Evolutionary conservation across 2,113 vertebrate genomes (phyloP).

Genomic region (Neogobius melanostomus): DNA sequence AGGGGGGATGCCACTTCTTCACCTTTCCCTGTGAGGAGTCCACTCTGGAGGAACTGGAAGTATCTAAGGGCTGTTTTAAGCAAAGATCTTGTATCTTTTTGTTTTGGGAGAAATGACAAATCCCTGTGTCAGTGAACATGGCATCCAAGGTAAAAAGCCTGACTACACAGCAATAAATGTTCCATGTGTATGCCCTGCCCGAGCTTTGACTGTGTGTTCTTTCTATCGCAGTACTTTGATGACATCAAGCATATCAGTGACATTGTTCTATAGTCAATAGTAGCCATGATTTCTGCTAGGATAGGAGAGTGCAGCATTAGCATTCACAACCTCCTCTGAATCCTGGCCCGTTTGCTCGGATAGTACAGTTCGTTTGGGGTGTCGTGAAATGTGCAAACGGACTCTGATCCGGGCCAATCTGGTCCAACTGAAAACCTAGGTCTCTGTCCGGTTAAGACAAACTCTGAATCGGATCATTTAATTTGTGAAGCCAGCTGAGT

Average conservation of each 20-base stretch:
- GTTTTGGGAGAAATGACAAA: slow-evolving; percentile 60
- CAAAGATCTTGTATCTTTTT: slow-evolving; percentile 70
- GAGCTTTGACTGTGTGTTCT: slow-evolving; percentile 67
- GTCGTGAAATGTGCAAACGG: no score
- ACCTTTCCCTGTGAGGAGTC: slow-evolving; percentile 47
- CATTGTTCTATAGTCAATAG: not conserved
- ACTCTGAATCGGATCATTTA: no score
- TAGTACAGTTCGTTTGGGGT: no score
- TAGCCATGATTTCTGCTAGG: no score
- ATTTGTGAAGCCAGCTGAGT: no score
- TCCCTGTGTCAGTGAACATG: slow-evolving; percentile 69
- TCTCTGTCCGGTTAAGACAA: no score
- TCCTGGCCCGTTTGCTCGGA: no score
- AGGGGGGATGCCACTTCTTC: slow-evolving; percentile 12
- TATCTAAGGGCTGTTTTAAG: slow-evolving; percentile 79
- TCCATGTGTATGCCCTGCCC: slow-evolving; percentile 73
- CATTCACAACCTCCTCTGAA: no score
- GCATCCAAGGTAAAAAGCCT: slow-evolving; percentile 69
- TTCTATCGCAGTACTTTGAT: not conserved
- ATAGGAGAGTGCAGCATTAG: no score
- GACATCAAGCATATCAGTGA: not conserved
- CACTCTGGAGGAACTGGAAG: slow-evolving; percentile 51
- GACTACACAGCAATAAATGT: slow-evolving; percentile 81
- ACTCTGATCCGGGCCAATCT: no score
- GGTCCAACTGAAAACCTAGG: no score